Evolutionary conservation across 2,113 vertebrate genomes (phyloP).

Genomic region (Vidua chalybeata): DNA sequence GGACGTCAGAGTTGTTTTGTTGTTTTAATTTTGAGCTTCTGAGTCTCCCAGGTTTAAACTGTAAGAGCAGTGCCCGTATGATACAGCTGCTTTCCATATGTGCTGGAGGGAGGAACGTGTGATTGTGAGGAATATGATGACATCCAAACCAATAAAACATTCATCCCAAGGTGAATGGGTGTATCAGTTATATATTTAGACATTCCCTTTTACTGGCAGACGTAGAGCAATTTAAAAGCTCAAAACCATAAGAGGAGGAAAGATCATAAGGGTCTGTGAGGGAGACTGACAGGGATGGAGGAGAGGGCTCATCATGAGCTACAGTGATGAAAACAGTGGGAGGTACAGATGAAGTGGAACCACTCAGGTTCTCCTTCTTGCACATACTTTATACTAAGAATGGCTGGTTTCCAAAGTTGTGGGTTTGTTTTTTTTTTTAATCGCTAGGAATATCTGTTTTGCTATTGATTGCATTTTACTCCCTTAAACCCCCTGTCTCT

Average conservation of each 20-base stretch:
- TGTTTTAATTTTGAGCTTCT: conserved; percentile 1
- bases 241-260: neutral
- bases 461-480: neutral
- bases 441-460: neutral
- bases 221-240: conserved; percentile 24
- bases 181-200: conserved; percentile 58
- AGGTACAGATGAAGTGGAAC: conserved; percentile 35
- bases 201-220: conserved; percentile 2
- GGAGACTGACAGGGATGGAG: conserved; percentile 19
- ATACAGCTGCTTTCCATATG: conserved; percentile 53
- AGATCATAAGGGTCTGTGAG: conserved; percentile 7
- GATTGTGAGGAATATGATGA: conserved; percentile 46
- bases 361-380: neutral
- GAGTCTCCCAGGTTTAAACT: neutral
- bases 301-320: neutral
- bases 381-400: neutral
- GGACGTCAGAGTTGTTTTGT: neutral
- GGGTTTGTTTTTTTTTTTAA: neutral
- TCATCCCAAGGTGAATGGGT: conserved; percentile 50
- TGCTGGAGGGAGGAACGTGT: neutral
- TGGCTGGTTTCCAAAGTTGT: neutral
- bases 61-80: neutral
- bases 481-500: neutral
- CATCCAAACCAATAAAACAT: conserved; percentile 45
- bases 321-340: conserved; percentile 50